Percentiles rank a stretch among this genome's conserved stretches.
phyloP scores from a whole-genome alignment of 2,113 vertebrate genomes.

The Pelusios castaneus region DNA sequence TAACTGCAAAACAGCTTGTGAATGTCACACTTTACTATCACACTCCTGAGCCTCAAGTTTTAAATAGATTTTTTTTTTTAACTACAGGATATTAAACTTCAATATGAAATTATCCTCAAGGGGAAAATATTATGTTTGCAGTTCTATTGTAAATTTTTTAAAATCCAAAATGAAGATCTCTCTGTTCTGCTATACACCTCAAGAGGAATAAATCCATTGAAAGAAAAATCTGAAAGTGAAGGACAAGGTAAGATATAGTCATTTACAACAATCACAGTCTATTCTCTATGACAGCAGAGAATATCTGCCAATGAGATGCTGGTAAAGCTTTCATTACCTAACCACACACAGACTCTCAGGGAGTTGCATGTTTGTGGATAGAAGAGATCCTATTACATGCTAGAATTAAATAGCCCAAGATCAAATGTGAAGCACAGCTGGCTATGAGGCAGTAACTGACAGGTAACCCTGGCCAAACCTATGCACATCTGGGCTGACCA shows the following conservation, averaged over 20 bases:
- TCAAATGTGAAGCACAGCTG: neutral
- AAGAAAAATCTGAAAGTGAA: slow-evolving; percentile 34
- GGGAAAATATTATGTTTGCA: slow-evolving; percentile 69
- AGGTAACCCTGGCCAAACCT: neutral
- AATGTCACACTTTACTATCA: slow-evolving; percentile 75
- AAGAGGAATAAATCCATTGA: slow-evolving; percentile 46
- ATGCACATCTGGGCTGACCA: neutral
- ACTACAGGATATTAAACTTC: slow-evolving; percentile 58
- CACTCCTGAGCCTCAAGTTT: slow-evolving; percentile 54
- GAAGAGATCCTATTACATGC: neutral
- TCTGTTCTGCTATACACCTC: slow-evolving; percentile 29
- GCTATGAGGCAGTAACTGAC: neutral
- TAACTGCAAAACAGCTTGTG: slow-evolving; percentile 77
- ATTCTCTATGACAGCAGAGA: neutral
- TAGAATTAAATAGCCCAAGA: neutral
- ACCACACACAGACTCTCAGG: neutral
- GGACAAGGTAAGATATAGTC: neutral
- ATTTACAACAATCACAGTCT: neutral
- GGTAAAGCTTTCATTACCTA: neutral
- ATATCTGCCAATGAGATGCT: neutral
- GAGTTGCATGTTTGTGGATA: neutral
- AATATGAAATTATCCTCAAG: slow-evolving; percentile 58
- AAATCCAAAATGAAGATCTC: slow-evolving; percentile 49
- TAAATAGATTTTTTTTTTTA: slow-evolving; percentile 59
- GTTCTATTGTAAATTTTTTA: slow-evolving; percentile 56